A percentile compares a stretch with the other conserved stretches of the same genome.
phyloP scores from a whole-genome alignment of 2,888 invertebrate genomes.

The Caradrina clavipalpis region DNA sequence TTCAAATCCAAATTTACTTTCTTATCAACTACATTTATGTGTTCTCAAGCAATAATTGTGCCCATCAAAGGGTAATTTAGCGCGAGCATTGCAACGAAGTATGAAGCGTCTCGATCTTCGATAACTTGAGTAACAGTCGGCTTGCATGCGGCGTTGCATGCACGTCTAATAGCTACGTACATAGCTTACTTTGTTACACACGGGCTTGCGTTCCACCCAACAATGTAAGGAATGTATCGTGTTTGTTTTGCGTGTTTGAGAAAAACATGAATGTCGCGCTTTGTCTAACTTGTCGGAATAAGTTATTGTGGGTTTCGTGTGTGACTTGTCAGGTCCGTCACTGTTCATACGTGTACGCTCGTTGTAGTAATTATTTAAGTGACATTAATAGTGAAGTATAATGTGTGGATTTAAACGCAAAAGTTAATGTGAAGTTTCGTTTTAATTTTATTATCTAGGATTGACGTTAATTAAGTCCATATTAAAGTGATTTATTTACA shows the following conservation, averaged over 20 bases:
- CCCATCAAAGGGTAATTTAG: slow-evolving; percentile 72
- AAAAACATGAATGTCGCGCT: slow-evolving; percentile 54
- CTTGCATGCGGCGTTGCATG: slow-evolving; percentile 83
- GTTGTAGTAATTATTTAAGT: slow-evolving; percentile 41
- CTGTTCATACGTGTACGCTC: slow-evolving; percentile 25
- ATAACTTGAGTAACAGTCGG: slow-evolving; percentile 76
- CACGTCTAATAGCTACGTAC: slow-evolving; percentile 76
- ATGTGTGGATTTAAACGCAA: slow-evolving; percentile 24
- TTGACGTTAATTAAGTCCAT: slow-evolving; percentile 38
- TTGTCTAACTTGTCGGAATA: slow-evolving; percentile 49
- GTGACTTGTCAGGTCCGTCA: slow-evolving; percentile 34
- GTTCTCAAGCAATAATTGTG: slow-evolving; percentile 63
- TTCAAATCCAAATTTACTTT: background rate
- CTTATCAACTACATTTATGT: slow-evolving; percentile 59
- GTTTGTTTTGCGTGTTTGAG: slow-evolving; percentile 52
- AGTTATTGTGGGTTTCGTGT: slow-evolving; percentile 45
- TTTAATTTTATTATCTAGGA: slow-evolving; percentile 16
- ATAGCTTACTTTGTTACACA: slow-evolving; percentile 70
- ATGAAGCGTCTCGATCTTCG: slow-evolving; percentile 78
- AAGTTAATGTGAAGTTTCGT: background rate
- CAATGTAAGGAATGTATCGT: slow-evolving; percentile 51
- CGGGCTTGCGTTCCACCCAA: slow-evolving; percentile 39
- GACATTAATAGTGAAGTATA: slow-evolving; percentile 41
- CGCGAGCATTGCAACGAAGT: slow-evolving; percentile 64
- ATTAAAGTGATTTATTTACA: slow-evolving; percentile 1